Conservation (phyloP, 2,113 vertebrate genomes). For the Zeus faber region DNA sequence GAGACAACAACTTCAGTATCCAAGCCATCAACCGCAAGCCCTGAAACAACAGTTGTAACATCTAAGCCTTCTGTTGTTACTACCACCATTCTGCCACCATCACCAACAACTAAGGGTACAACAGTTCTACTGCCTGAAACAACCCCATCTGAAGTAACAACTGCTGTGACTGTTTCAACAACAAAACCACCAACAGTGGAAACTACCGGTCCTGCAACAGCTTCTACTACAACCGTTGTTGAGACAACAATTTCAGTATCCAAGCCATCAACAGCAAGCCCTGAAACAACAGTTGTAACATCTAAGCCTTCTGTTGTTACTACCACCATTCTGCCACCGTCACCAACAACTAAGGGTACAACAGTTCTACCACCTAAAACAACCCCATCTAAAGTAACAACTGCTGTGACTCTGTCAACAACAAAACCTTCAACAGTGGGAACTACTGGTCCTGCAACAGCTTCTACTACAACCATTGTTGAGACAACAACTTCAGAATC, state of each 20-base stretch:
- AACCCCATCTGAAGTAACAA: neutral
- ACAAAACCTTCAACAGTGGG: neutral
- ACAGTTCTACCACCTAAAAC: accelerated
- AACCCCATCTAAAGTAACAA: neutral
- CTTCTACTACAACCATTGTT: neutral
- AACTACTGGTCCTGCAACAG: neutral
- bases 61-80: neutral
- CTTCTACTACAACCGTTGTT: neutral
- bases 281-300: neutral
- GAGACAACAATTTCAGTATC: too few relatives aligned
- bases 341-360: accelerated
- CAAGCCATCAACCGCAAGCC: accelerated
- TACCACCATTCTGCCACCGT: too few relatives aligned
- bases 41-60: neutral
- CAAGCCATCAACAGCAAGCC: neutral
- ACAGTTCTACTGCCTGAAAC: neutral
- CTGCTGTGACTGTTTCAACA: neutral
- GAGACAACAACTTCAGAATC: accelerated
- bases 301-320: neutral
- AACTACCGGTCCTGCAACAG: neutral
- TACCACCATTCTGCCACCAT: neutral
- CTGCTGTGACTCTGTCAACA: neutral
- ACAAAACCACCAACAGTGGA: neutral
- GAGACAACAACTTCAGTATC: accelerated
- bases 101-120: neutral